These are phyloP conservation scores for Eristalis tenax DNA, from an alignment of 2,888 invertebrate species.

Conservation along the genomic window DNA sequence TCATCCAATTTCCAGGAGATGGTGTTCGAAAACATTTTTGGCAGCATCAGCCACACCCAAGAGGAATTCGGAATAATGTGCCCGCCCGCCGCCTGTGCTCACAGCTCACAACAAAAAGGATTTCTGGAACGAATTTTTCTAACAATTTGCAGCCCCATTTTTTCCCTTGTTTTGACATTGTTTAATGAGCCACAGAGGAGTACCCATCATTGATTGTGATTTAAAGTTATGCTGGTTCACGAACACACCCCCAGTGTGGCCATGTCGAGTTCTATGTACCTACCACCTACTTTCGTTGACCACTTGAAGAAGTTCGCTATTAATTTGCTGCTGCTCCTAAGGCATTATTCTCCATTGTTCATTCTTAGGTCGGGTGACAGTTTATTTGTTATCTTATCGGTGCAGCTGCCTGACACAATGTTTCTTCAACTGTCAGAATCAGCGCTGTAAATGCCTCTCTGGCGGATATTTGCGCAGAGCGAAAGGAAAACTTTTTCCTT, in stretches of 20 bases:
- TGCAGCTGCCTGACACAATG: conserved; percentile 18
- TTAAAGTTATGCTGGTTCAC: conserved; percentile 33
- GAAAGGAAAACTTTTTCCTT: conserved; percentile 18
- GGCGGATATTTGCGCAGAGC: neutral
- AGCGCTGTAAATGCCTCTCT: conserved; percentile 28
- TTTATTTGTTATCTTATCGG: conserved; percentile 34
- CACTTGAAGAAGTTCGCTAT: conserved; percentile 25
- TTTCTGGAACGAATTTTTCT: conserved; percentile 24
- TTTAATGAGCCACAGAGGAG: conserved; percentile 58
- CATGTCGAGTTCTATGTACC: neutral
- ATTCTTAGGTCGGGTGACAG: neutral
- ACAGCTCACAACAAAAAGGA: conserved; percentile 18
- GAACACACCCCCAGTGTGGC: neutral
- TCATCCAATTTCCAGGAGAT: neutral
- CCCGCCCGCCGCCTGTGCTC: neutral
- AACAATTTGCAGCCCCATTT: conserved; percentile 13
- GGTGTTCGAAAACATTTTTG: conserved; percentile 33
- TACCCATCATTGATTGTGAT: conserved; percentile 42
- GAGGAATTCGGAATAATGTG: conserved; percentile 38
- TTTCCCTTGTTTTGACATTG: neutral
- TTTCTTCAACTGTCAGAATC: conserved; percentile 54
- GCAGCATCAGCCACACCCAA: conserved; percentile 64
- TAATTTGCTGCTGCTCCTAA: neutral
- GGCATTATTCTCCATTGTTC: conserved; percentile 17
- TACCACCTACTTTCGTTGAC: no score